Percentiles rank a stretch among this genome's conserved stretches.
These are phyloP conservation scores for Ispidina lecontei DNA, from an alignment of 2,797 vertebrate species.

Conservation along the genomic window DNA sequence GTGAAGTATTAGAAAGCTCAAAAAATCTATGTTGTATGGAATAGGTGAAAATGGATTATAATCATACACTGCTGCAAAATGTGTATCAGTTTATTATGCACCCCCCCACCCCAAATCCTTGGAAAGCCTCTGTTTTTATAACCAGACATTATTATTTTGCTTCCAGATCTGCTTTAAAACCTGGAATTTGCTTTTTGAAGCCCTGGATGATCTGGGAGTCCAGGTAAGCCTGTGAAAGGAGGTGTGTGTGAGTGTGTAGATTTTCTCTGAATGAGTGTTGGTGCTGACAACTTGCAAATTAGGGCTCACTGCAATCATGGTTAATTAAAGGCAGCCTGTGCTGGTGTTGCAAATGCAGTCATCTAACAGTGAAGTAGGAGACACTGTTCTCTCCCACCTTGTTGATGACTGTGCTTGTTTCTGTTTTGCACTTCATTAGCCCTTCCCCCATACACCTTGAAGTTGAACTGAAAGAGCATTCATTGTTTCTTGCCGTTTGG, in stretches of 20 bases:
- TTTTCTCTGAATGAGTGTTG: neutral
- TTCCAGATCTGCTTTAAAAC: neutral
- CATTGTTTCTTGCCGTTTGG: neutral
- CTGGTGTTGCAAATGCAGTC: neutral
- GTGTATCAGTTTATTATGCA: neutral
- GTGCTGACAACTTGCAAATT: neutral
- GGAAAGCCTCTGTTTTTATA: neutral
- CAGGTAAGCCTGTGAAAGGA: neutral
- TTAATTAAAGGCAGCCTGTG: slow-evolving; percentile 5
- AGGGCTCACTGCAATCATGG: neutral
- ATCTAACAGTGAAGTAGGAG: neutral
- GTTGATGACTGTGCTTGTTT: neutral
- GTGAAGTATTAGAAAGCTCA: neutral
- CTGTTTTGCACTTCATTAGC: neutral
- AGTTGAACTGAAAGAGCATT: neutral
- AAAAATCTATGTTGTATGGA: neutral
- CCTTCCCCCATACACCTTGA: neutral
- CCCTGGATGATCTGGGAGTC: neutral
- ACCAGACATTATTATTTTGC: neutral
- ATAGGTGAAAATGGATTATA: neutral
- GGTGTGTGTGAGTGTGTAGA: too few relatives aligned
- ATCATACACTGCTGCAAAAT: neutral
- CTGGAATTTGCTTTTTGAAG: neutral
- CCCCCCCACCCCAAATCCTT: neutral
- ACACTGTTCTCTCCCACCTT: neutral